Conservation (phyloP, 2,113 vertebrate species). For the Pithys albifrons region DNA sequence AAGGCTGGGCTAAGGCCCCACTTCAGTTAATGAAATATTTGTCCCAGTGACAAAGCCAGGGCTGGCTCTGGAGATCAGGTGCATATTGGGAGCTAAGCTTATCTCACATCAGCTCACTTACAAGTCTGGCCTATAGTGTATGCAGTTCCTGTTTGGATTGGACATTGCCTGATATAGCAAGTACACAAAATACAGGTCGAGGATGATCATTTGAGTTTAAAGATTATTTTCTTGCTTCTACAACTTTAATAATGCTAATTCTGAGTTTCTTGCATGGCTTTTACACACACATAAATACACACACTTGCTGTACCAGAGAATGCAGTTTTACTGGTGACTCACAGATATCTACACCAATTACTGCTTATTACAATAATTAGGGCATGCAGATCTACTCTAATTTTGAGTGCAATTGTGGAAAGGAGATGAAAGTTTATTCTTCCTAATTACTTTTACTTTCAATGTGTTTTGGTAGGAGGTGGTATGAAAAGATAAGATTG, state of each 20-base stretch:
- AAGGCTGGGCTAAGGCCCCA: neutral
- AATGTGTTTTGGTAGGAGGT: neutral
- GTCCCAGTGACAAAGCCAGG: neutral
- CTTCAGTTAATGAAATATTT: neutral
- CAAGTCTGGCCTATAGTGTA: neutral
- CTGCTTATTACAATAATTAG: neutral
- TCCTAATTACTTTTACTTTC: neutral
- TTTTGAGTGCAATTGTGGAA: neutral
- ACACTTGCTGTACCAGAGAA: neutral
- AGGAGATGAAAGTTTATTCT: neutral
- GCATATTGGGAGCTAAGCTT: neutral
- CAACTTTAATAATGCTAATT: neutral
- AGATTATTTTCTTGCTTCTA: neutral
- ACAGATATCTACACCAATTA: neutral
- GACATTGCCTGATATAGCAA: neutral
- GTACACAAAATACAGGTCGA: neutral
- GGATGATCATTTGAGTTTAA: neutral
- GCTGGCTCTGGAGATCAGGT: neutral
- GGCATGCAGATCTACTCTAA: neutral
- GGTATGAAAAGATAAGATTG: neutral
- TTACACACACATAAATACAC: neutral
- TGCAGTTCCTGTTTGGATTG: neutral
- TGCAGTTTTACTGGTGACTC: neutral
- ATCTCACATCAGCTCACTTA: neutral
- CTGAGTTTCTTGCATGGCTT: neutral